phyloP scores from a whole-genome alignment of 2,113 vertebrate species.

The Prunella fulvescens region DNA sequence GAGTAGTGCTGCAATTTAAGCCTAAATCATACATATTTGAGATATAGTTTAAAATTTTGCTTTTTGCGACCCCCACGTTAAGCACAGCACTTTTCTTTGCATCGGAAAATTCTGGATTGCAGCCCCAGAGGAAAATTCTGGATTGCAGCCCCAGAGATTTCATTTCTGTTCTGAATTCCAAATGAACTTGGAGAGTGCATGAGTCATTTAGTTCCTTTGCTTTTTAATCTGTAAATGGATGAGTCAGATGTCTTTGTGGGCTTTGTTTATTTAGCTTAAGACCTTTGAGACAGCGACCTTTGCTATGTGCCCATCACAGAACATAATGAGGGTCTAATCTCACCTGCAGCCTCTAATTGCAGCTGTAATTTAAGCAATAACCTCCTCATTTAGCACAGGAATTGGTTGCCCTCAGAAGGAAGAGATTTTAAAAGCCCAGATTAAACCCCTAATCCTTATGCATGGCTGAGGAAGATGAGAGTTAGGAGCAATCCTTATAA shows the following conservation, averaged over 20 bases:
- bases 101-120: neutral
- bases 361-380: neutral
- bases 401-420: neutral
- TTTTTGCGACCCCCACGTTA: neutral
- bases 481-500: neutral
- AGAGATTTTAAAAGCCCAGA: neutral
- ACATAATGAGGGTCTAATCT: neutral
- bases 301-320: neutral
- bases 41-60: neutral
- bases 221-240: slow-evolving; percentile 12
- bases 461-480: neutral
- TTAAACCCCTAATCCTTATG: neutral
- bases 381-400: neutral
- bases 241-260: neutral
- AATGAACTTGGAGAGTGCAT: neutral
- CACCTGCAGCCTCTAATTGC: neutral
- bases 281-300: slow-evolving; percentile 4
- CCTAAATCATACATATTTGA: neutral
- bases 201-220: neutral
- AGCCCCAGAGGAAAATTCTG: neutral
- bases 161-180: neutral
- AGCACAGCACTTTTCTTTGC: neutral
- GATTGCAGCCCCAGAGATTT: neutral
- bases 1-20: neutral
- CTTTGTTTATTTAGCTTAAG: neutral